Percentiles rank a stretch among this genome's conserved stretches.
Evolutionary conservation across 64 coral and sea anemone genomes (phyloP).

Genomic region (Pocillopora verrucosa): DNA sequence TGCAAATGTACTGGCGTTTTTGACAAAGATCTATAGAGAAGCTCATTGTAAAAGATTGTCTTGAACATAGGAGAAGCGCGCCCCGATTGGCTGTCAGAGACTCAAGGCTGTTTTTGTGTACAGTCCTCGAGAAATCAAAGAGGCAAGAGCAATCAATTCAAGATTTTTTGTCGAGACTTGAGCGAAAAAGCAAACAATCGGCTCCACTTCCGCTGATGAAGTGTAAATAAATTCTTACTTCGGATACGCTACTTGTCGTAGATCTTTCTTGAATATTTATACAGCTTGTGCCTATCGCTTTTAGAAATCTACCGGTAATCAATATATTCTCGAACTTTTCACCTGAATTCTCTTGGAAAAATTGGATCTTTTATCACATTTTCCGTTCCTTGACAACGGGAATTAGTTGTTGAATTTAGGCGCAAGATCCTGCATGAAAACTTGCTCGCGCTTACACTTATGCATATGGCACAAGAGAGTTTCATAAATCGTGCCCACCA

Average conservation of each 20-base stretch:
- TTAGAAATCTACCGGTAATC: background rate
- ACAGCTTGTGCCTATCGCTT: conserved; percentile 8
- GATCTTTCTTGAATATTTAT: background rate
- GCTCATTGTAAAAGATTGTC: background rate
- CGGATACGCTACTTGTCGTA: background rate
- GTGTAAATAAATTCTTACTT: background rate
- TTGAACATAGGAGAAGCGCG: background rate
- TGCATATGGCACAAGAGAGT: background rate
- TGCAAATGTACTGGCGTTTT: background rate
- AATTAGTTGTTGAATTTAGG: background rate
- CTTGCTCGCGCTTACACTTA: background rate
- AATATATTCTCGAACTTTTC: background rate
- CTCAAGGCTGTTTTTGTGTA: conserved; percentile 29
- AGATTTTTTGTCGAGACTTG: background rate
- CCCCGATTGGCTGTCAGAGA: background rate
- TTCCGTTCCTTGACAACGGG: background rate
- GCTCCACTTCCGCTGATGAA: background rate
- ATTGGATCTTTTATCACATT: background rate
- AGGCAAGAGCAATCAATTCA: background rate
- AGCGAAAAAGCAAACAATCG: background rate
- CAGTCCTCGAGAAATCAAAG: conserved; percentile 21
- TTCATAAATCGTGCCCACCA: no score
- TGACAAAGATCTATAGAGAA: conserved; percentile 1
- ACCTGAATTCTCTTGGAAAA: background rate
- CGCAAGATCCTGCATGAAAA: background rate